Conservation (phyloP, 1,140 invertebrate species). For the Drosophila baimaii region DNA sequence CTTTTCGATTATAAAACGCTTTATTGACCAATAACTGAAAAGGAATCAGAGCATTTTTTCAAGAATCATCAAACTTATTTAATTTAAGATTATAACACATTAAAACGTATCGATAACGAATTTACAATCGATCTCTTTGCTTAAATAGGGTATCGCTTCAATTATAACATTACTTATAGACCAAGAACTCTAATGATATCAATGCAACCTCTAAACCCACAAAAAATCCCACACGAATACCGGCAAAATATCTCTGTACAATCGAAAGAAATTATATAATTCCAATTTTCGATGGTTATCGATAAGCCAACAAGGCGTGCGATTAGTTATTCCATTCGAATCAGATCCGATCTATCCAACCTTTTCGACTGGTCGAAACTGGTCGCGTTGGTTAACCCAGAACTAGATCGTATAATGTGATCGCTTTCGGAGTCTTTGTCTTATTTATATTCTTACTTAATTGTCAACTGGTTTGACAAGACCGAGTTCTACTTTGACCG, state of each 20-base stretch:
- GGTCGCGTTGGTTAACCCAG: conserved; percentile 37
- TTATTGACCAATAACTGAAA: too few species aligned
- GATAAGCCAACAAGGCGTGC: conserved; percentile 4
- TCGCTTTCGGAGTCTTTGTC: conserved; percentile 42
- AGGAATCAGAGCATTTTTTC: too few species aligned
- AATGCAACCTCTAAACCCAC: not conserved
- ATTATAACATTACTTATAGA: not conserved
- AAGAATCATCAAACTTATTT: not conserved
- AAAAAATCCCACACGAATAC: not conserved
- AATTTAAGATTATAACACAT: not conserved
- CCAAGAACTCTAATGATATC: not conserved
- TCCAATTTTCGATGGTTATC: conserved; percentile 3
- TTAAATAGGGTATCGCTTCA: not conserved
- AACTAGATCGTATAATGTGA: conserved; percentile 64
- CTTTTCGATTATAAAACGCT: too few species aligned
- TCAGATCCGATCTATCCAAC: conserved; percentile 8
- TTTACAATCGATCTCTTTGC: too few species aligned
- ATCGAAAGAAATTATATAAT: not conserved
- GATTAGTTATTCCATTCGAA: conserved; percentile 8
- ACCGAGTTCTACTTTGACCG: conserved; percentile 63
- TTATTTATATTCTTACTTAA: conserved; percentile 47
- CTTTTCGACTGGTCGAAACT: conserved; percentile 51
- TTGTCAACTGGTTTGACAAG: conserved; percentile 77
- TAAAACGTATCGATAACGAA: not conserved
- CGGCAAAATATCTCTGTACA: not conserved